These are phyloP conservation scores for Ricordea florida DNA, from an alignment of 92 coral and sea anemone species.

Conservation along the genomic window DNA sequence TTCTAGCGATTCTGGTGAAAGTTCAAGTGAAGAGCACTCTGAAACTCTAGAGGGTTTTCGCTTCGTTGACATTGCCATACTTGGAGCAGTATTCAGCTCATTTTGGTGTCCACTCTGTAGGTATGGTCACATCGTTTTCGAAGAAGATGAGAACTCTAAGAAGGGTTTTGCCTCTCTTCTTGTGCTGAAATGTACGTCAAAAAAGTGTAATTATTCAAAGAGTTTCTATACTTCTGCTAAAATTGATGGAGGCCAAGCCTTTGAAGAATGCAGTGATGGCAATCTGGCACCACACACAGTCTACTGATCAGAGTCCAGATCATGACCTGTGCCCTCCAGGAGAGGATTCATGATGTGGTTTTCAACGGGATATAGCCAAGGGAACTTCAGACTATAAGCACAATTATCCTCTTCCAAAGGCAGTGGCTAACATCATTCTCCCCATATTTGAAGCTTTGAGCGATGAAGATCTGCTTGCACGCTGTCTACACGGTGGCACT, in stretches of 20 bases:
- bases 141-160: slow-evolving; percentile 28
- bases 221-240: slow-evolving; percentile 39
- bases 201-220: slow-evolving; percentile 19
- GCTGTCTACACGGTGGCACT: slow-evolving; percentile 58
- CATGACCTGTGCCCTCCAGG: slow-evolving; percentile 32
- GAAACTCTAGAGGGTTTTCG: slow-evolving; percentile 44
- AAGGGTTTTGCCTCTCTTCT: slow-evolving; percentile 52
- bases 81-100: slow-evolving; percentile 3
- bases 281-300: slow-evolving; percentile 52
- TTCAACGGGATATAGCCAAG: slow-evolving; percentile 1
- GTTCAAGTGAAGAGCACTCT: slow-evolving; percentile 2
- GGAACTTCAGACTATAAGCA: slow-evolving; percentile 5
- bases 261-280: slow-evolving; percentile 66
- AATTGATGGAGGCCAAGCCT: slow-evolving; percentile 25
- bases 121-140: slow-evolving; percentile 22
- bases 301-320: slow-evolving; percentile 32
- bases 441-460: slow-evolving; percentile 38
- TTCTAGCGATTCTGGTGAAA: slow-evolving; percentile 5
- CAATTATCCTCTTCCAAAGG: slow-evolving; percentile 37
- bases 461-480: slow-evolving; percentile 8
- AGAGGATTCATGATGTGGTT: slow-evolving; percentile 43
- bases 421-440: slow-evolving; percentile 28
- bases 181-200: not conserved
- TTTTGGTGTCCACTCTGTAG: slow-evolving; percentile 36
- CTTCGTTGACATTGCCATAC: slow-evolving; percentile 26